Percentiles rank a stretch among this genome's conserved stretches.
Evolutionary conservation across 37 sponge, comb jelly and placozoan species (phyloP).

Genomic region (Cliona cf. orientalis): DNA sequence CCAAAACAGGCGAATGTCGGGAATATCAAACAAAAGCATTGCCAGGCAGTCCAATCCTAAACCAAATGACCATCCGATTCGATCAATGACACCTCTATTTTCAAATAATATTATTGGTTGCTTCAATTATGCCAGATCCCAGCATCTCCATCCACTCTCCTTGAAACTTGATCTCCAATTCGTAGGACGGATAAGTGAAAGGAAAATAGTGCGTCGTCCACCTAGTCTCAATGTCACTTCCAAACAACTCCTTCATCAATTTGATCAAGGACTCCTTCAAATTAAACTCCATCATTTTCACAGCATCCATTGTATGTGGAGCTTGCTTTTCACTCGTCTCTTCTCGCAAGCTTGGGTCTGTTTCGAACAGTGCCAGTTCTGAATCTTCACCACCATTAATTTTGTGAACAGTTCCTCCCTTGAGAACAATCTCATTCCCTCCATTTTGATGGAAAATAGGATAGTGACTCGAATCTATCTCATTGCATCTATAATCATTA

Average conservation of each 20-base stretch:
- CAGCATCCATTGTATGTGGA: slow-evolving; percentile 82
- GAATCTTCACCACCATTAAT: neutral
- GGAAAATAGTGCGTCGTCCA: slow-evolving; percentile 85
- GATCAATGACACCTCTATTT: slow-evolving; percentile 50
- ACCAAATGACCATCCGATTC: slow-evolving; percentile 97
- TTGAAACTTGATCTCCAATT: slow-evolving; percentile 87
- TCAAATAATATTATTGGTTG: slow-evolving; percentile 71
- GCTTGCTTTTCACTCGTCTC: slow-evolving; percentile 75
- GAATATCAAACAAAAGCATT: slow-evolving; percentile 90
- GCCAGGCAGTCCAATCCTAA: slow-evolving; percentile 93
- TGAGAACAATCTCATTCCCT: slow-evolving; percentile 88
- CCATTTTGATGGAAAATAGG: slow-evolving; percentile 99
- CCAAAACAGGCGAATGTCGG: slow-evolving; percentile 96
- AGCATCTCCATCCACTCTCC: slow-evolving; percentile 96
- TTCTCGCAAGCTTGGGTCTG: neutral
- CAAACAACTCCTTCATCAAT: slow-evolving; percentile 83
- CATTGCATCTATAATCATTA: slow-evolving; percentile 94
- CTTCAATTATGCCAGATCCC: slow-evolving; percentile 94
- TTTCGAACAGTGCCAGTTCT: slow-evolving; percentile 50
- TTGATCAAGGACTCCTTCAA: slow-evolving; percentile 72
- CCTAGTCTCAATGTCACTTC: slow-evolving; percentile 57
- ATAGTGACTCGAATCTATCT: slow-evolving; percentile 93
- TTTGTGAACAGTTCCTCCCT: slow-evolving; percentile 71
- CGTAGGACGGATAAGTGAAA: slow-evolving; percentile 96
- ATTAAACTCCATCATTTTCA: slow-evolving; percentile 60